A percentile compares a stretch with the other conserved stretches of the same genome.
phyloP scores from a whole-genome alignment of 2,888 invertebrate genomes.

The Saturnia japonica region DNA sequence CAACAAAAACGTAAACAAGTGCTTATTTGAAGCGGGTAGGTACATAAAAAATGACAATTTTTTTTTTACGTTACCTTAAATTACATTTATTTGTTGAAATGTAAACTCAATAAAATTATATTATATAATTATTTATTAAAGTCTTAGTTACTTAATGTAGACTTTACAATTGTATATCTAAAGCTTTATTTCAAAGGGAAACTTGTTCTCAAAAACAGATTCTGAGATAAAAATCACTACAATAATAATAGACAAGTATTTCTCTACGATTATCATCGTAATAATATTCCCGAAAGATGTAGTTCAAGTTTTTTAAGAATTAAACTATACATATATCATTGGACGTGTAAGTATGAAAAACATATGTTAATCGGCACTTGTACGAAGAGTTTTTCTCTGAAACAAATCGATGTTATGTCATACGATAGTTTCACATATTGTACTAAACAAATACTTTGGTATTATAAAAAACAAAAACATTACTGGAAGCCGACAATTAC shows the following conservation, averaged over 20 bases:
- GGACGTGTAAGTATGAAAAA: slow-evolving; percentile 77
- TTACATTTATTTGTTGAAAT: background rate
- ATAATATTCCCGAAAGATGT: slow-evolving; percentile 2
- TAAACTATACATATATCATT: slow-evolving; percentile 45
- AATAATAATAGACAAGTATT: background rate
- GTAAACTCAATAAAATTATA: background rate
- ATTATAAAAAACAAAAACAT: background rate
- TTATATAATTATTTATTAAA: too few species aligned
- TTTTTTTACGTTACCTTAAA: background rate
- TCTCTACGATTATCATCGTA: background rate
- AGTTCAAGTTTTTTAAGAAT: slow-evolving; percentile 59
- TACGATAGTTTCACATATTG: slow-evolving; percentile 57
- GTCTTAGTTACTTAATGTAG: too few species aligned
- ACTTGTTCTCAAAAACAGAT: background rate
- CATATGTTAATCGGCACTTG: slow-evolving; percentile 64
- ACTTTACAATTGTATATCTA: background rate
- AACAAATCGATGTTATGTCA: slow-evolving; percentile 56
- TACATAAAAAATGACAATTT: slow-evolving; percentile 21
- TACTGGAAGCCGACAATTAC: slow-evolving; percentile 39
- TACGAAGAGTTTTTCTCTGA: slow-evolving; percentile 74
- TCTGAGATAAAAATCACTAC: background rate
- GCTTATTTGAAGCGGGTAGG: slow-evolving; percentile 49
- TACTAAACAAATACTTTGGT: too few species aligned
- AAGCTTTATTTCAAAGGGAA: background rate
- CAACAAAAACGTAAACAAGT: slow-evolving; percentile 44